A percentile compares a stretch with the other conserved stretches of the same genome.
Evolutionary conservation across 1,140 invertebrate genomes (phyloP).

Genomic region (Drosophila chauvacae): DNA sequence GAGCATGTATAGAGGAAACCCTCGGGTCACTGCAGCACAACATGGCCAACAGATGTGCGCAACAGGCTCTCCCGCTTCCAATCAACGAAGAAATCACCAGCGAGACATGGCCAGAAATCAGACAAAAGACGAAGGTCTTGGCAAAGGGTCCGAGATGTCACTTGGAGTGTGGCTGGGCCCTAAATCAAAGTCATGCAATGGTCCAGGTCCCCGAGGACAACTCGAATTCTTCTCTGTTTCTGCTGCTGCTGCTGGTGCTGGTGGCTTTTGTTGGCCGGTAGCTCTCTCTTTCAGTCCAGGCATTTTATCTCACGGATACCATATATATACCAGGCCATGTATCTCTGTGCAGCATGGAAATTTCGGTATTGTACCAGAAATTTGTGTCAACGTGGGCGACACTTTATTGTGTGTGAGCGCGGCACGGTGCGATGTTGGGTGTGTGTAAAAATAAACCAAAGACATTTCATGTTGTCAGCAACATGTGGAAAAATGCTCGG

Average conservation of each 20-base stretch:
- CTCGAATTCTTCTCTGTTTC: slow-evolving; percentile 12
- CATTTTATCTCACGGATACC: slow-evolving; percentile 45
- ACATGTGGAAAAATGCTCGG: slow-evolving; percentile 48
- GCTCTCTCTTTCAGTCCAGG: slow-evolving; percentile 26
- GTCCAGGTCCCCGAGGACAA: slow-evolving; percentile 22
- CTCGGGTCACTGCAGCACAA: slow-evolving; percentile 48
- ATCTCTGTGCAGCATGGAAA: slow-evolving; percentile 58
- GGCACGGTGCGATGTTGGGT: slow-evolving; percentile 25
- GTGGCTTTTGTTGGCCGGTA: slow-evolving; percentile 34
- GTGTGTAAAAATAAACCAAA: slow-evolving; percentile 64
- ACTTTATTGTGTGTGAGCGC: slow-evolving; percentile 39
- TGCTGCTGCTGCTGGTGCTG: slow-evolving; percentile 3
- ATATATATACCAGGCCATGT: slow-evolving; percentile 18
- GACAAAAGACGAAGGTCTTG: slow-evolving; percentile 46
- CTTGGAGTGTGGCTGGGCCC: slow-evolving; percentile 65
- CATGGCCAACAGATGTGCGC: slow-evolving; percentile 73
- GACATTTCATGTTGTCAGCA: slow-evolving; percentile 56
- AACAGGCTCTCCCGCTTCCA: slow-evolving; percentile 71
- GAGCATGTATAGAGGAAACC: slow-evolving; percentile 15
- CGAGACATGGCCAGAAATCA: slow-evolving; percentile 35
- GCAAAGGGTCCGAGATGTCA: slow-evolving; percentile 67
- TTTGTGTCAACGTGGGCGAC: slow-evolving; percentile 77
- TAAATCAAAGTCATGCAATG: slow-evolving; percentile 69
- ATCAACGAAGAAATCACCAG: slow-evolving; percentile 48
- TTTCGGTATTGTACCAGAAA: slow-evolving; percentile 59